Percentiles rank a stretch among this genome's conserved stretches.
phyloP scores from a whole-genome alignment of 37 sponge, comb jelly and placozoan genomes.

The Cliona cf. orientalis region DNA sequence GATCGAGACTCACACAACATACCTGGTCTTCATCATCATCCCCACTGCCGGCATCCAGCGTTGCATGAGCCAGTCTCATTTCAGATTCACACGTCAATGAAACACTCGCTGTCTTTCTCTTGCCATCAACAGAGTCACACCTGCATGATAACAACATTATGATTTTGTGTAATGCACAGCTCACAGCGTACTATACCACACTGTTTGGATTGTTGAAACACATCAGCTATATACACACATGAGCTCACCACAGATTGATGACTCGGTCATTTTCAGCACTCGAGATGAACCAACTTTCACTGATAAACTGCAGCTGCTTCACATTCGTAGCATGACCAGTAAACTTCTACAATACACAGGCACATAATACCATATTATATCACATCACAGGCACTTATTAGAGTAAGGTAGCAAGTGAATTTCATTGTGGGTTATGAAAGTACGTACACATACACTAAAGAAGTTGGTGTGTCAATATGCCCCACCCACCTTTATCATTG shows the following conservation, averaged over 20 bases:
- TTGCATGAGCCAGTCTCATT: too few species aligned
- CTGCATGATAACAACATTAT: too few species aligned
- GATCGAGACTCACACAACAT: neutral
- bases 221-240: neutral
- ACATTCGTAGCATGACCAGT: conserved; percentile 39
- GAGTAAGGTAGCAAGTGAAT: neutral
- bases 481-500: conserved; percentile 35
- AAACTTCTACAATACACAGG: conserved; percentile 16
- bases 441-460: neutral
- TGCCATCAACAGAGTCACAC: too few species aligned
- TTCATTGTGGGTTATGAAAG: too few species aligned
- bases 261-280: conserved; percentile 11
- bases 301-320: neutral
- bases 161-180: too few species aligned
- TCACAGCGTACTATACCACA: too few species aligned
- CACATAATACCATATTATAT: too few species aligned
- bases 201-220: too few species aligned
- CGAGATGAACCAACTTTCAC: conserved; percentile 16
- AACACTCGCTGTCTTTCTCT: neutral
- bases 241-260: conserved; percentile 31
- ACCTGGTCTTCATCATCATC: neutral
- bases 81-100: conserved; percentile 39
- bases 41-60: neutral
- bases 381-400: neutral
- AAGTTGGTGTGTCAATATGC: too few species aligned